A percentile compares a stretch with the other conserved stretches of the same genome.
phyloP scores from a whole-genome alignment of 2,113 vertebrate species.

The Anarrhichthys ocellatus region DNA sequence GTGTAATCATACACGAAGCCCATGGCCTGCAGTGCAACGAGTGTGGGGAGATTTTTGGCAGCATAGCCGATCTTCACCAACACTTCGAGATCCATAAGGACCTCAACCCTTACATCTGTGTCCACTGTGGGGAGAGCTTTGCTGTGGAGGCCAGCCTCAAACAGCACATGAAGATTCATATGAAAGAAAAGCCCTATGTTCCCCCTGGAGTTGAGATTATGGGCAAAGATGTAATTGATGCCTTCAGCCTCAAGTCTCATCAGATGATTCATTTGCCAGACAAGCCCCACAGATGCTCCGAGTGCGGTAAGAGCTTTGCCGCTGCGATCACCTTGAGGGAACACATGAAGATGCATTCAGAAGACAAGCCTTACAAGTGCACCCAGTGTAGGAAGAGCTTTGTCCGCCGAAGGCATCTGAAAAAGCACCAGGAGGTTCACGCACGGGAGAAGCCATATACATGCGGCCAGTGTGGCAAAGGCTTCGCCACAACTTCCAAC shows the following conservation, averaged over 20 bases:
- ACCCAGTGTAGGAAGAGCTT: constrained; percentile 92
- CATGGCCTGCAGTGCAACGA: constrained; percentile 86
- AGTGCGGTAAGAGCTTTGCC: constrained; percentile 85
- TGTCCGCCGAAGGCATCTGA: constrained; percentile 89
- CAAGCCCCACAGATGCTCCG: constrained; percentile 85
- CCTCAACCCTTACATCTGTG: constrained; percentile 84
- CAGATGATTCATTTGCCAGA: constrained; percentile 86
- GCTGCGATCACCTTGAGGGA: constrained; percentile 85
- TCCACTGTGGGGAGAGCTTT: constrained; percentile 86
- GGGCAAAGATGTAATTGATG: constrained; percentile 85
- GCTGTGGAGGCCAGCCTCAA: constrained; percentile 85
- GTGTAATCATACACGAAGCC: constrained; percentile 86
- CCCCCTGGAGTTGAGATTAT: constrained; percentile 84
- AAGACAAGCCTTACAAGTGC: constrained; percentile 93
- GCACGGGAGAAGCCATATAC: constrained; percentile 90
- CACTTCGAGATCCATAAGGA: constrained; percentile 87
- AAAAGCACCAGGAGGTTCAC: constrained; percentile 90
- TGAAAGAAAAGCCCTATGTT: constrained; percentile 85
- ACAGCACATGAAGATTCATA: constrained; percentile 86
- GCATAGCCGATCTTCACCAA: constrained; percentile 85
- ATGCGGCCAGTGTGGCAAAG: constrained; percentile 84
- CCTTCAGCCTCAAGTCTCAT: constrained; percentile 85
- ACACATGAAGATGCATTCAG: constrained; percentile 91
- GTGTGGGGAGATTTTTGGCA: constrained; percentile 85
- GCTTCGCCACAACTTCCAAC: constrained; percentile 85